Evolutionary conservation across 2,888 invertebrate genomes (phyloP).

Genomic region (Pseudococcus viburni): DNA sequence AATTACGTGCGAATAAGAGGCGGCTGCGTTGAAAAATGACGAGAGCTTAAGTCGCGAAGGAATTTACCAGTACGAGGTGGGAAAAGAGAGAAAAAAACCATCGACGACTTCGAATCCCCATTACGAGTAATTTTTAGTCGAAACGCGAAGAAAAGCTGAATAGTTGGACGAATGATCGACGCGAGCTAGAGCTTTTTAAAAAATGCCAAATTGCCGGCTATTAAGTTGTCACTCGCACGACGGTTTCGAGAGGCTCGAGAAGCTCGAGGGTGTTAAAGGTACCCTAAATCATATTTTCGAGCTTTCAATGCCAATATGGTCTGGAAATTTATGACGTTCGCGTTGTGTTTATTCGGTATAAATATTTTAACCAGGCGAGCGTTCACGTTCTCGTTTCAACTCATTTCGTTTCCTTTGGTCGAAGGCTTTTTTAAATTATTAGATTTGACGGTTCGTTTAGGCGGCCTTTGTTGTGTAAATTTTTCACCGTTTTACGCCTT

Average conservation of each 20-base stretch:
- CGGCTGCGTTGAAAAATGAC: slow-evolving; percentile 10
- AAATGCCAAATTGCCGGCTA: slow-evolving; percentile 29
- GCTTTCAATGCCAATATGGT: slow-evolving; percentile 1
- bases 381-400: not conserved
- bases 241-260: no score
- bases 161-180: not conserved
- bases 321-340: not conserved
- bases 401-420: not conserved
- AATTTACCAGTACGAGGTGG: not conserved
- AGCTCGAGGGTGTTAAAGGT: slow-evolving; percentile 2
- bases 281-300: slow-evolving; percentile 6
- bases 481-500: not conserved
- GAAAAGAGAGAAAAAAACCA: not conserved
- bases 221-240: slow-evolving; percentile 15
- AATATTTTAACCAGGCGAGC: not conserved
- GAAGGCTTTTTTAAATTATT: not conserved
- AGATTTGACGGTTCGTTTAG: slow-evolving; percentile 28
- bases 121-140: not conserved
- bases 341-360: not conserved
- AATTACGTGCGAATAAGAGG: slow-evolving; percentile 12
- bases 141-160: not conserved
- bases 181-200: not conserved
- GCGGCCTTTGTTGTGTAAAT: slow-evolving; percentile 32
- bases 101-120: slow-evolving; percentile 4
- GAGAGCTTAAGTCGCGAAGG: slow-evolving; percentile 13